phyloP scores from a whole-genome alignment of 2,797 vertebrate genomes.

The Acestrorhynchus altus region DNA sequence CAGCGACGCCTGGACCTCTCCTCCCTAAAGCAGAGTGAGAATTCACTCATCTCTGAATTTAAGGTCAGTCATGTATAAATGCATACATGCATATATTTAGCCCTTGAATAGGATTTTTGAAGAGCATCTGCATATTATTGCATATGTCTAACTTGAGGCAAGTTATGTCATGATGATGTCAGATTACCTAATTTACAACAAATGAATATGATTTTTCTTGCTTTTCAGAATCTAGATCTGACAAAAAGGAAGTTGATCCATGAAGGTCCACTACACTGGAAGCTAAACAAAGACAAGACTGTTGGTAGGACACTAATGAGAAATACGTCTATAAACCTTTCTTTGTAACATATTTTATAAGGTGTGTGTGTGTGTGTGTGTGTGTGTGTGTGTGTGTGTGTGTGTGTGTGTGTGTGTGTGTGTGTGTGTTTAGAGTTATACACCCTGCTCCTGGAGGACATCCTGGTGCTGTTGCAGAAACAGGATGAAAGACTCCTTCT shows the following conservation, averaged over 20 bases:
- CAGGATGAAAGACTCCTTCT: slow-evolving; percentile 94
- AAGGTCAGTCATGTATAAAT: slow-evolving; percentile 79
- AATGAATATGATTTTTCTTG: neutral
- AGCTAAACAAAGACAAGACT: slow-evolving; percentile 95
- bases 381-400: neutral
- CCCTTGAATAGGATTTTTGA: too few relatives aligned
- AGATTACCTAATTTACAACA: neutral
- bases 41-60: slow-evolving; percentile 91
- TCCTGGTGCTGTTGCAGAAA: slow-evolving; percentile 93
- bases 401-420: neutral
- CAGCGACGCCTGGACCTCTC: slow-evolving; percentile 93
- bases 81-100: too few relatives aligned
- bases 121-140: too few relatives aligned
- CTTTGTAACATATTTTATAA: neutral
- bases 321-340: slow-evolving; percentile 46
- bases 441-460: slow-evolving; percentile 93
- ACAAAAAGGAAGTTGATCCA: slow-evolving; percentile 96
- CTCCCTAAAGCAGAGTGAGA: slow-evolving; percentile 90
- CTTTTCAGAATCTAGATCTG: slow-evolving; percentile 90
- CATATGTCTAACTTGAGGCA: too few relatives aligned
- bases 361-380: neutral
- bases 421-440: slow-evolving; percentile 73
- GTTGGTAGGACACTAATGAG: slow-evolving; percentile 80
- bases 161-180: neutral
- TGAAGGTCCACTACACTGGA: slow-evolving; percentile 94